Base-by-base conservation (phyloP, 2,888 invertebrate genomes). In the Caenorhabditis sp. region DNA sequence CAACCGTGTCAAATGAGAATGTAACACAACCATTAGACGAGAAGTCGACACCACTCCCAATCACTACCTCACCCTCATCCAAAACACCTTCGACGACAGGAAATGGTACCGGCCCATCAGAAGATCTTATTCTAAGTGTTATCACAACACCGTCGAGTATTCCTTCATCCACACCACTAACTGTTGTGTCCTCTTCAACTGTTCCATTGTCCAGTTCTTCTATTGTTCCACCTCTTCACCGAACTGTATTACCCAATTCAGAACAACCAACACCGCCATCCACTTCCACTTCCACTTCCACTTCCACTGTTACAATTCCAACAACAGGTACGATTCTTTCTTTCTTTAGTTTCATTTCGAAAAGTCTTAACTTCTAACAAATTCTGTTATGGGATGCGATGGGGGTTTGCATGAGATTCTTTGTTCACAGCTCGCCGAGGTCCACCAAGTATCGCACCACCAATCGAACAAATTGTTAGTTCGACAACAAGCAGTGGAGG, bases 371-470 rank as follows among this genome's bases (percentile, higher is more conserved):
- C 10, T 31, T 31, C 31, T 31, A 31, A 31, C n/a, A 31, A 31
- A 31, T 4, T 4, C 5, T 4, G 31, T 31, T 31, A 31, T 6
- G 21, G 21, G n/a, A 12, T 26, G 5, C 5, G 10, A 6, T 36
- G 10, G 3, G 19, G 19, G 19, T 19, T 55, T 26, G 31, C 31
- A 19, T 58, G 19, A 27, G 21, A n/a, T 21, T 36, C 2, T 17
- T 19, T 19, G 19, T n/a, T 58, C 3, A 36, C 57, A 36, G 36
- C 36, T 43, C 54, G 58, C 14, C 67, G 72, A 26, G 72, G 72
- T 37, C 72, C 72, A 27, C 72, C 72, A 23, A 65, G 65, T 58
- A 68, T 68, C 53, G 57, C 62, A 37, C 72, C 72, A 31, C 61
- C 67, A 8, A 24, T 58, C 1, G 71, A 53, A 37, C 14, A 43